Base-by-base conservation (phyloP, 2,888 invertebrate species). In the Patella ulyssiponensis region DNA sequence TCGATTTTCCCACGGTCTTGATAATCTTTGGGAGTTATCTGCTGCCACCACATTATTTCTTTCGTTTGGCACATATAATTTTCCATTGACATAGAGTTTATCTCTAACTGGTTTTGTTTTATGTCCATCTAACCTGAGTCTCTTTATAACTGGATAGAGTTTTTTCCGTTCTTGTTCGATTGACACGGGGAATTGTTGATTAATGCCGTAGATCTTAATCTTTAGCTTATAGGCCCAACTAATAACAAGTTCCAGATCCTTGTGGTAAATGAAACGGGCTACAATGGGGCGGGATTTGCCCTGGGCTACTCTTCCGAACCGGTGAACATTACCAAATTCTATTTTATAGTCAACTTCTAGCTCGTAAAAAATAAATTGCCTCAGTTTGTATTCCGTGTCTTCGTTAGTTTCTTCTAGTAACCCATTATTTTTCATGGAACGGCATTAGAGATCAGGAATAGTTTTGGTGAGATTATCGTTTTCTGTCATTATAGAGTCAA, bases 121-220 rank as follows among this genome's bases (percentile, higher is more conserved):
- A 3, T 56, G 23, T 56, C 73, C 73, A 20, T 23, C 58, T 15
- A 27, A 23, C 11, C 27, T 54, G 11, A 58, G 33, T 9, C 15
- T 73, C 4, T 56, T 54, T 20, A 54, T 23, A 20, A 73, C 27
- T n/a, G 58, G 73, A n/a, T 54, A 58, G 20, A 73, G 27, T 58
- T 58, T 54, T n/a, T 73, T 73, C 56, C 73, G 54, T 33, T 56
- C 20, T 14, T 56, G 56, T 33, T 73, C 56, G 15, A 73, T 73
- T n/a, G 33, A 27, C 56, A 23, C 17, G 2, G 73, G 73, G 73
- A 73, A 73, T 58, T 73, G 73, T 56, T 73, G 56, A n/a, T 56
- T 58, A 58, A 73, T 73, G n/a, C 64, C 64, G 0, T n/a, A 64
- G 9, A 23, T n/a, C n/a, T 23, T 64, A 23, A 11, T 17, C 64